Evolutionary conservation across 1,140 invertebrate genomes (phyloP), one percentile per base, ranked within the genome.

Genomic region (Branchinecta lynchi): DNA sequence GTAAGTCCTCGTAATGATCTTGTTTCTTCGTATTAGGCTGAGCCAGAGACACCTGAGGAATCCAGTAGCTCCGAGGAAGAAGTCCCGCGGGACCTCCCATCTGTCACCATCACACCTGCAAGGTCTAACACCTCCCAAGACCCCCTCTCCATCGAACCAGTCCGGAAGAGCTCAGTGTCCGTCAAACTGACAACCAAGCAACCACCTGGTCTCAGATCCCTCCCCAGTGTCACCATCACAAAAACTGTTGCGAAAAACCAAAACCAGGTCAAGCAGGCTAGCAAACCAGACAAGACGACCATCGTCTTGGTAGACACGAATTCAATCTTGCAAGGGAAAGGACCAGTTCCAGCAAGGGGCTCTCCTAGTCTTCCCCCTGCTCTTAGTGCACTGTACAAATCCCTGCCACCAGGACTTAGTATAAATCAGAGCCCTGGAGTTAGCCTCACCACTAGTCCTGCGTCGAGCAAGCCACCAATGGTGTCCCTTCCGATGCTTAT

Each of bases 231-330:
- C 12, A 60, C 51, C 12, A 60, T 60, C 51, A 60, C 51, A 12
- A 60, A 60, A 20, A 60, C 51, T 60, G 51, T 60, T 15, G 12
- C 51, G 12, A 60, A 60, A 60, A 20, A 15, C 17, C 51, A 60
- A 6, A 60, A 60, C 17, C 32, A 32, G 32, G 32, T 5, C 32
- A 32, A 32, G 32, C 44, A 43, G 32, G 69, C 44, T 5, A 43
- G 66, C 32, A 69, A 43, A 20, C 66, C 66, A 10, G 45, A 44
- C 21, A 45, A 70, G n/a, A 17, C 71, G 20, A 65, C 67, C n/a
- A 79, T 89, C 73, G 87, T 89, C 43, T 88, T 89, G 67, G 87
- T 89, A 70, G 87, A 89, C 74, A 88, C 86, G 6, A 87, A 89
- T 81, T 85, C 85, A 10, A 86, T 87, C 73, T 75, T 86, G 46